These are phyloP conservation scores for Hyphantria cunea DNA, from an alignment of 1,140 invertebrate species.

Conservation along the genomic window DNA sequence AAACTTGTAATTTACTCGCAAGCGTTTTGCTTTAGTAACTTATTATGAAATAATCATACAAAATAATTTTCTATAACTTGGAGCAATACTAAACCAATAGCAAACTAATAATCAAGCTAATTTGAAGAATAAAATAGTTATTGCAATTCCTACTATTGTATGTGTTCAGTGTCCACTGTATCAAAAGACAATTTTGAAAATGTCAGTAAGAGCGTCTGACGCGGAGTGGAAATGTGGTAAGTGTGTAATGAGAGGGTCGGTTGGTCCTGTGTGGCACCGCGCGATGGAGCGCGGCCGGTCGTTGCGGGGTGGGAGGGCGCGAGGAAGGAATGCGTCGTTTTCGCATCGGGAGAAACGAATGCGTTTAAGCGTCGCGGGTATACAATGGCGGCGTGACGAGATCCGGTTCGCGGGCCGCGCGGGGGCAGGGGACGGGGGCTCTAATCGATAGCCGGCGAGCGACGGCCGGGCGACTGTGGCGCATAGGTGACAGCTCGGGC, in stretches of 20 bases:
- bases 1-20: no score
- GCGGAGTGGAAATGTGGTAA: slow-evolving; percentile 58
- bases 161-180: neutral
- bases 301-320: slow-evolving; percentile 65
- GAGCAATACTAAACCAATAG: no score
- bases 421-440: slow-evolving; percentile 65
- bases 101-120: no score
- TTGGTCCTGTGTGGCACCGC: slow-evolving; percentile 55
- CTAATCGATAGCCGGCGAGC: slow-evolving; percentile 82
- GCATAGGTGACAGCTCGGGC: slow-evolving; percentile 80
- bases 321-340: slow-evolving; percentile 81
- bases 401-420: slow-evolving; percentile 77
- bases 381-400: slow-evolving; percentile 81
- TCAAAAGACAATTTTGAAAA: slow-evolving; percentile 7
- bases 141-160: no score
- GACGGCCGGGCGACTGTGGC: slow-evolving; percentile 80
- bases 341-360: slow-evolving; percentile 82
- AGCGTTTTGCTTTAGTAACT: no score
- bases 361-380: slow-evolving; percentile 81
- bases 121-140: no score
- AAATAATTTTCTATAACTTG: no score
- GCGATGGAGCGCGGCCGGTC: slow-evolving; percentile 49
- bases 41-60: no score
- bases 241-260: slow-evolving; percentile 70
- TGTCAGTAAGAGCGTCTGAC: slow-evolving; percentile 7